These are phyloP conservation scores for Phylloscopus trochilus DNA, from an alignment of 2,113 vertebrate species.

Conservation along the genomic window DNA sequence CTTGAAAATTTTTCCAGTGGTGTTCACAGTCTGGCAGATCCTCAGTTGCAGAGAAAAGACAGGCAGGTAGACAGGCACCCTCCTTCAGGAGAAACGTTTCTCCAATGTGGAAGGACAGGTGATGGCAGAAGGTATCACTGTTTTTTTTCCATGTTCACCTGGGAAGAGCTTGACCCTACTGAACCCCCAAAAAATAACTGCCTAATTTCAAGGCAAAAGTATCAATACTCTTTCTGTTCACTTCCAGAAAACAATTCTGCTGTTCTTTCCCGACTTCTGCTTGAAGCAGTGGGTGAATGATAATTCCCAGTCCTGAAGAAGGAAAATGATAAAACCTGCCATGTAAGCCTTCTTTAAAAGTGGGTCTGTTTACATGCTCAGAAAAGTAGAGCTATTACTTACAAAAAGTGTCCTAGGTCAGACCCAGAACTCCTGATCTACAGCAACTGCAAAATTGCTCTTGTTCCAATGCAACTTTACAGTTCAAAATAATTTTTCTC, in stretches of 20 bases:
- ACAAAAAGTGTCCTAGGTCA: background rate
- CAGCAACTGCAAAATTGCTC: background rate
- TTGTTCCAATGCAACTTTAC: background rate
- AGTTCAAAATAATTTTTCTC: background rate
- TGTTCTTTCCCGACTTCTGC: background rate
- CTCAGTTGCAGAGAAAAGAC: background rate
- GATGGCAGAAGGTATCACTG: background rate
- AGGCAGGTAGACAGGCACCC: background rate
- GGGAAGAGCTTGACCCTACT: background rate
- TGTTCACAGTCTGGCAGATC: background rate
- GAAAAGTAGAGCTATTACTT: background rate
- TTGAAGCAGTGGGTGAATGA: background rate
- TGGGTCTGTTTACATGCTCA: background rate
- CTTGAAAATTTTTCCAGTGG: rapidly evolving
- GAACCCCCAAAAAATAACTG: rapidly evolving
- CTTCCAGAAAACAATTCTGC: background rate
- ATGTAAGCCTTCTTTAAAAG: background rate
- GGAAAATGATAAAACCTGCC: rapidly evolving
- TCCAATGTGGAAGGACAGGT: background rate
- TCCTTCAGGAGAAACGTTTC: background rate
- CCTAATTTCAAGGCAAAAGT: background rate
- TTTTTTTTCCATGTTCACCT: background rate
- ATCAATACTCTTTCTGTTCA: background rate
- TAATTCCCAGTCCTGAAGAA: background rate
- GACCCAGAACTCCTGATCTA: background rate